A percentile compares a stretch with the other conserved stretches of the same genome.
Conservation (phyloP, 2,888 invertebrate genomes). For the Hydrotaea diabolus region DNA sequence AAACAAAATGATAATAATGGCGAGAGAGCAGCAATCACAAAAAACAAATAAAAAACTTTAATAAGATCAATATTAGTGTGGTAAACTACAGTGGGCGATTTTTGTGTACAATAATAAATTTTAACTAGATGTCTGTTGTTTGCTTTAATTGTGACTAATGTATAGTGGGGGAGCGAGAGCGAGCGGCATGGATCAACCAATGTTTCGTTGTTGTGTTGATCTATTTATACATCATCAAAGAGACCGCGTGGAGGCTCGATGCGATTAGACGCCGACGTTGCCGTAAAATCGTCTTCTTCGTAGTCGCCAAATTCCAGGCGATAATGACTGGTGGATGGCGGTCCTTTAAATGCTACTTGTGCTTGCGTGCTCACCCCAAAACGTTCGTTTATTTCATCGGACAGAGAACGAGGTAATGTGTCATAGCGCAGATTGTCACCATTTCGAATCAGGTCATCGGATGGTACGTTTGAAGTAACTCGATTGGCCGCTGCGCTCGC, state of each 20-base stretch:
- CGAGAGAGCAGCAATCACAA: constrained; percentile 62
- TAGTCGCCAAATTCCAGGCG: constrained; percentile 73
- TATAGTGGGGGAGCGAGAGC: constrained; percentile 15
- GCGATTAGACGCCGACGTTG: constrained; percentile 82
- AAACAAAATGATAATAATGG: constrained; percentile 44
- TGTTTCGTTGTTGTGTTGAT: neutral
- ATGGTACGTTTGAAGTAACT: constrained; percentile 70
- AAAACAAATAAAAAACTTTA: constrained; percentile 4
- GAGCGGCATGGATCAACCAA: neutral
- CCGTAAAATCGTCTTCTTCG: constrained; percentile 75
- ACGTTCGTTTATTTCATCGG: constrained; percentile 84
- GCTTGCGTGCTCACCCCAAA: constrained; percentile 85
- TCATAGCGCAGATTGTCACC: constrained; percentile 88
- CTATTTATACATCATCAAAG: constrained; percentile 89
- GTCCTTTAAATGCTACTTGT: constrained; percentile 79
- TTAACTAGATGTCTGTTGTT: constrained; percentile 34
- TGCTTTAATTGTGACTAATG: constrained; percentile 62
- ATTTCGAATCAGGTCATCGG: constrained; percentile 87
- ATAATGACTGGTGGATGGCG: constrained; percentile 56
- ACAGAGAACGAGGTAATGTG: constrained; percentile 81
- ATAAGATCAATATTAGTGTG: constrained; percentile 59
- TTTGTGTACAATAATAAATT: constrained; percentile 60
- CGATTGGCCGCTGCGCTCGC: constrained; percentile 34
- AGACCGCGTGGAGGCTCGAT: constrained; percentile 86
- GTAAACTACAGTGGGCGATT: constrained; percentile 53